Conservation (phyloP, 1,140 invertebrate species). For the Hetaerina americana region DNA sequence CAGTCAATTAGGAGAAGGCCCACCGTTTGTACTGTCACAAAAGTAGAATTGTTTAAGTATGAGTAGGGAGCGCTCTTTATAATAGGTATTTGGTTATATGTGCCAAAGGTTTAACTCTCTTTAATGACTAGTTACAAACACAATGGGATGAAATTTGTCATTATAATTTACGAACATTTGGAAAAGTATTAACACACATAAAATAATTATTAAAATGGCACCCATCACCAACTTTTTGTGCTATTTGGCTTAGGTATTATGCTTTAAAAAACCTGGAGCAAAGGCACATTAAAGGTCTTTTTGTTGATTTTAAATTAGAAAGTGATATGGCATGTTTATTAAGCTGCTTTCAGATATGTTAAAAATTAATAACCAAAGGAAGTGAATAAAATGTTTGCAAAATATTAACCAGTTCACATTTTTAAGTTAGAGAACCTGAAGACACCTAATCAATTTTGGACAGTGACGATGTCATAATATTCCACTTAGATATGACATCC, state of each 20-base stretch:
- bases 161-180: background rate
- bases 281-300: background rate
- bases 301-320: background rate
- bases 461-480: no score
- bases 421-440: no score
- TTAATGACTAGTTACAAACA: background rate
- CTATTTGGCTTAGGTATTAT: background rate
- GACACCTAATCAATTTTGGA: no score
- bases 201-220: background rate
- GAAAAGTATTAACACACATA: background rate
- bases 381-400: no score
- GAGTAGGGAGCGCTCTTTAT: background rate
- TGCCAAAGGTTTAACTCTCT: background rate
- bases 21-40: background rate
- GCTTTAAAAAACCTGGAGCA: background rate
- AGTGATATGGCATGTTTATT: background rate
- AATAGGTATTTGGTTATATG: background rate
- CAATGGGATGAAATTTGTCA: background rate
- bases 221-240: background rate
- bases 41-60: slow-evolving; percentile 1
- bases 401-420: no score
- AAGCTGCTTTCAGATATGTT: background rate
- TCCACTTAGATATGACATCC: no score
- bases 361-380: background rate
- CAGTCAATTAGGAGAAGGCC: background rate